These are phyloP conservation scores for Pteronotus mesoamericanus DNA, from an alignment of 2,797 vertebrate genomes.

Conservation along the genomic window DNA sequence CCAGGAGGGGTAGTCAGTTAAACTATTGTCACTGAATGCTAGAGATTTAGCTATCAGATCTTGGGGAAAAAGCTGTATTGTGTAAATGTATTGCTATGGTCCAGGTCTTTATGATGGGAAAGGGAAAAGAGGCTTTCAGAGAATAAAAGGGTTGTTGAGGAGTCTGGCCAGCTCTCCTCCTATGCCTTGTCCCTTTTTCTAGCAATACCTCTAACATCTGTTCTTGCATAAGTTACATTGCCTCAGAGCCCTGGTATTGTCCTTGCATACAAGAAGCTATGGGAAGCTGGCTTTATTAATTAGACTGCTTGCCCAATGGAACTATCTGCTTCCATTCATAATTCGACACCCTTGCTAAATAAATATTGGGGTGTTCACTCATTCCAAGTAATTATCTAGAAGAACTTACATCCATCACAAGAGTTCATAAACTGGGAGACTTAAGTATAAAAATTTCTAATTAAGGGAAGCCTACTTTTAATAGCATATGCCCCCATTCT, in stretches of 20 bases:
- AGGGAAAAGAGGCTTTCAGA: not conserved
- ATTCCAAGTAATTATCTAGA: slow-evolving; percentile 61
- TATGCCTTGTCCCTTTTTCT: not conserved
- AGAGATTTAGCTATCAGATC: not conserved
- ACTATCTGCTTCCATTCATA: slow-evolving; percentile 53
- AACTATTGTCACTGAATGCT: not conserved
- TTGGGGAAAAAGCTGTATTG: not conserved
- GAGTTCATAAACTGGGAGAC: slow-evolving; percentile 48
- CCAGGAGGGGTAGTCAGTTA: not conserved
- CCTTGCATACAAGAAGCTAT: not conserved
- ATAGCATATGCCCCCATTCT: slow-evolving; percentile 8
- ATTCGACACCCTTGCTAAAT: slow-evolving; percentile 54
- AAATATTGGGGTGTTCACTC: slow-evolving; percentile 65
- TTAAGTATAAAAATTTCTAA: slow-evolving; percentile 54
- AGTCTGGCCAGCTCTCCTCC: not conserved
- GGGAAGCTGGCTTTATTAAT: slow-evolving; percentile 56
- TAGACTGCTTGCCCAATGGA: slow-evolving; percentile 42
- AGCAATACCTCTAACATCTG: not conserved
- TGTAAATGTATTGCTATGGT: not conserved
- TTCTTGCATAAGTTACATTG: not conserved
- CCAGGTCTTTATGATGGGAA: not conserved
- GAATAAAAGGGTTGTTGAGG: not conserved
- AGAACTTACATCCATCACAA: slow-evolving; percentile 53
- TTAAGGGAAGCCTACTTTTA: slow-evolving; percentile 48
- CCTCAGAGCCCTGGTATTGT: not conserved